These are phyloP conservation scores for Tinea semifulvella DNA, from an alignment of 2,888 invertebrate species.

Conservation along the genomic window DNA sequence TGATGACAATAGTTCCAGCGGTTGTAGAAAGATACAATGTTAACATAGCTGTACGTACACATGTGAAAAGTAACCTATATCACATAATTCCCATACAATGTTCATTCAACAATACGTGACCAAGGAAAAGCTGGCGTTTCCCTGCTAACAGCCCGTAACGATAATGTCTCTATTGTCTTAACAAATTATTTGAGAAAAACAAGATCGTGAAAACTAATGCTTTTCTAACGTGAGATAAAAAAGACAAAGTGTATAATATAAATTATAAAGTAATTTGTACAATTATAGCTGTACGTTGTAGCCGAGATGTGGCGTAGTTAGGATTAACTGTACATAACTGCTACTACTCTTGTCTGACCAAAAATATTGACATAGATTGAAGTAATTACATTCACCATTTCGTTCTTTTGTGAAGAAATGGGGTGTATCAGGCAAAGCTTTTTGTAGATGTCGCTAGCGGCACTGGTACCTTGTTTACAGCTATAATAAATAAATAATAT, in stretches of 20 bases:
- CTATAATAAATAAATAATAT: no score
- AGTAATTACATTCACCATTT: not conserved
- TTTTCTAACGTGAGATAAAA: slow-evolving; percentile 12
- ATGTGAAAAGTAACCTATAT: not conserved
- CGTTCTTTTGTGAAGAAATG: no score
- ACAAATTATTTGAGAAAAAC: slow-evolving; percentile 5
- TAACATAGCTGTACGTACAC: no score
- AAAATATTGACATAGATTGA: slow-evolving; percentile 6
- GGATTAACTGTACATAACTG: slow-evolving; percentile 8
- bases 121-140: slow-evolving; percentile 1
- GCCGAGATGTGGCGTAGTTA: slow-evolving; percentile 3
- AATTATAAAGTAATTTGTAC: slow-evolving; percentile 13
- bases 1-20: no score
- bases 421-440: no score
- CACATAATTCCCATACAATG: slow-evolving; percentile 1
- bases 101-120: not conserved
- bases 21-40: no score
- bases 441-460: no score
- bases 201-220: slow-evolving; percentile 8
- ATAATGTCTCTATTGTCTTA: slow-evolving; percentile 5
- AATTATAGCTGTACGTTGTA: slow-evolving; percentile 10
- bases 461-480: no score
- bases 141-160: not conserved
- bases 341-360: slow-evolving; percentile 4
- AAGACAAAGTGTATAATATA: slow-evolving; percentile 5